Base-by-base conservation (phyloP, 2,888 invertebrate genomes). In the Diarsia brunnea region DNA sequence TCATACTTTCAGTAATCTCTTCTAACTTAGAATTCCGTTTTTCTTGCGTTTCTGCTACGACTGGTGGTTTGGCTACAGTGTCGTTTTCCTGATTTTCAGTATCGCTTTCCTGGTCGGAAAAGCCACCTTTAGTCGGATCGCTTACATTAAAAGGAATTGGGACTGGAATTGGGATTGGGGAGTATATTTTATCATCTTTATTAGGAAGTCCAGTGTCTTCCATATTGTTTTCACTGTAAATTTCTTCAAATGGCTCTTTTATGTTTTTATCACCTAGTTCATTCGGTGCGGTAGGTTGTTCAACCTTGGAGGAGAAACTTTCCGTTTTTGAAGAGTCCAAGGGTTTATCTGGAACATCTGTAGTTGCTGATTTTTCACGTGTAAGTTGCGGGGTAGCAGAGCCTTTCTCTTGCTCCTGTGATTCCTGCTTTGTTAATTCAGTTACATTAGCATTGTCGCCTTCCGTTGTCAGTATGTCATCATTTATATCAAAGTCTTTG, bases 371-470 rank as follows among this genome's bases (percentile, higher is more conserved):
- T 45, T 64, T 38, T 31, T 3, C 10, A 5, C 2, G 10, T 27
- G 51, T 0, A 1, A 51, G 10, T 51, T 0, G 51, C 4, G 45
- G 14, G 0, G 27, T 43, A 64, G 70, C 4, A 31, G 45, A 19
- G 1, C 31, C 47, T 58, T 19, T 27, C 10, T 63, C n/a, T 21
- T 69, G 79, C 1, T 61, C 14, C 0, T 31, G 31, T 31, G 21
- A n/a, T 2, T 66, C 19, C 55, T 64, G 21, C 11, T 76, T 21
- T 68, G 58, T 2, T n/a, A 27, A 27, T 55, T 82, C 21, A 24
- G 19, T 38, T 12, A 19, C 0, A 27, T 73, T 31, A 16, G 16
- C 21, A 55, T 63, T 63, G 14, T 24, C 43, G n/a, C 5, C 16
- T 43, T 43, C 45, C 1, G 43, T 67, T 53, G 47, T 27, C 5